phyloP scores from a whole-genome alignment of 2,888 invertebrate genomes.

The Argynnis bischoffii region DNA sequence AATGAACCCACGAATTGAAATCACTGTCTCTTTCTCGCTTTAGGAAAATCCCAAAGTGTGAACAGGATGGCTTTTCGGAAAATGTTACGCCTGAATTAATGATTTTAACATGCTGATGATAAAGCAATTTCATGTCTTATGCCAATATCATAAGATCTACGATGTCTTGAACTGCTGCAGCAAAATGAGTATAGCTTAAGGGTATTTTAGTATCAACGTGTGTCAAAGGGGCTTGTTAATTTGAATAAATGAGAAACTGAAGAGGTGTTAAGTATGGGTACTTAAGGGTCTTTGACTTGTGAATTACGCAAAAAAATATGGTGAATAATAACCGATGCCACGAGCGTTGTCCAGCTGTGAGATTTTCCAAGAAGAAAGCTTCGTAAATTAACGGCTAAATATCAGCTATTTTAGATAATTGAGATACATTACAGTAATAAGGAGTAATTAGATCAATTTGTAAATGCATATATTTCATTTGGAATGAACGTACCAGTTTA shows the following conservation, averaged over 20 bases:
- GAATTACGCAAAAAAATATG: conserved; percentile 37
- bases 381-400: conserved; percentile 32
- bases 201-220: conserved; percentile 37
- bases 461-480: conserved; percentile 32
- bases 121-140: conserved; percentile 29
- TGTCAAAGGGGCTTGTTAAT: conserved; percentile 47
- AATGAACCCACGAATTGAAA: conserved; percentile 39
- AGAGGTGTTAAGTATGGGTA: conserved; percentile 48
- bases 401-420: conserved; percentile 35
- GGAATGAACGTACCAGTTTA: conserved; percentile 26
- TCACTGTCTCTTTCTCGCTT: conserved; percentile 35
- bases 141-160: conserved; percentile 8
- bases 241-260: conserved; percentile 47
- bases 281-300: conserved; percentile 40
- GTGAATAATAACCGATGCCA: conserved; percentile 37
- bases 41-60: conserved; percentile 29
- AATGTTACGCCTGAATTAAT: conserved; percentile 36
- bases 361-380: conserved; percentile 40
- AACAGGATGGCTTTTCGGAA: conserved; percentile 36
- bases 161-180: neutral
- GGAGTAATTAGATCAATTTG: conserved; percentile 38
- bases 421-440: conserved; percentile 34
- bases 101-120: conserved; percentile 15
- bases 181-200: conserved; percentile 24
- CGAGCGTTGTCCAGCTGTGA: conserved; percentile 38